Conservation (phyloP, 2,113 vertebrate genomes). For the Gadus macrocephalus region DNA sequence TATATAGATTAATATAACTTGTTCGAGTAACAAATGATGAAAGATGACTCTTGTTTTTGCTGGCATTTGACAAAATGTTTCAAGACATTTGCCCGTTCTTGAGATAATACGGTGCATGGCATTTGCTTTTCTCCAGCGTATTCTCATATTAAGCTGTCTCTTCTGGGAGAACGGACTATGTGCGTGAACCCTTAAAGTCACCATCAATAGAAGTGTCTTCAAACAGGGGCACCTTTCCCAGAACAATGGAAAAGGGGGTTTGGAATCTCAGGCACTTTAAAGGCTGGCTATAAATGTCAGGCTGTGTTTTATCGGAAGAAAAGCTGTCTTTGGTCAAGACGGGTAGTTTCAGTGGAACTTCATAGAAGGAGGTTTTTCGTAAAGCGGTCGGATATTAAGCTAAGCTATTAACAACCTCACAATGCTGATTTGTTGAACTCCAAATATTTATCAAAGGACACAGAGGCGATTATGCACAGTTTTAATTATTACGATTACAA, state of each 20-base stretch:
- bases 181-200: constrained; percentile 39
- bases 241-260: constrained; percentile 49
- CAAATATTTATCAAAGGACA: too few relatives aligned
- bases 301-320: constrained; percentile 31
- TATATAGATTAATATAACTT: too few relatives aligned
- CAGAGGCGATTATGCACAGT: too few relatives aligned
- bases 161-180: constrained; percentile 28
- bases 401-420: neutral
- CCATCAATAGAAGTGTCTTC: constrained; percentile 34
- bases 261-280: constrained; percentile 26
- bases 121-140: constrained; percentile 51
- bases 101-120: constrained; percentile 38
- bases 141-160: constrained; percentile 27
- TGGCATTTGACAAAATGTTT: constrained; percentile 42
- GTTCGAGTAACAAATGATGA: neutral
- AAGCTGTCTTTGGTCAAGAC: constrained; percentile 48
- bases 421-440: too few relatives aligned
- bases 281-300: constrained; percentile 58
- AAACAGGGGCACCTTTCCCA: constrained; percentile 31
- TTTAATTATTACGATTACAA: too few relatives aligned
- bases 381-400: constrained; percentile 22
- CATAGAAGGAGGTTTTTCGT: constrained; percentile 41
- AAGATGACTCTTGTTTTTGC: neutral
- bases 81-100: constrained; percentile 31
- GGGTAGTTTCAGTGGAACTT: constrained; percentile 42